phyloP scores from a whole-genome alignment of 2,888 invertebrate genomes.

The Xanthia icteritia region DNA sequence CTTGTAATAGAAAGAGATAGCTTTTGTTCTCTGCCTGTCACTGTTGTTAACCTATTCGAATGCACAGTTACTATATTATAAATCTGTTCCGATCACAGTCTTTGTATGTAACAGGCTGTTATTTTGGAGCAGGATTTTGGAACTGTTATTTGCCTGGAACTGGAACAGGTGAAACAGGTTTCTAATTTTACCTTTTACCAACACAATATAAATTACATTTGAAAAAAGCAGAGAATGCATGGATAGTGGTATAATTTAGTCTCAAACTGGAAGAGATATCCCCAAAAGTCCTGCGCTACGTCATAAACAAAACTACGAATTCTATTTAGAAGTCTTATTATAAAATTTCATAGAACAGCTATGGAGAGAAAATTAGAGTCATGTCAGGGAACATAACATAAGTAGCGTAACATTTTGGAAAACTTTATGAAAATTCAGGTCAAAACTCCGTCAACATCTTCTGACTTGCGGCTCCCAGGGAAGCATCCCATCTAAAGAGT shows the following conservation, averaged over 20 bases:
- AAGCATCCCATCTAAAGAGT: conserved; percentile 48
- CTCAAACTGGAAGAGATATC: background rate
- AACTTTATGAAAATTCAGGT: background rate
- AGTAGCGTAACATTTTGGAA: background rate
- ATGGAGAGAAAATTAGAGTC: background rate
- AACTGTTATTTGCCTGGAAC: too few species aligned
- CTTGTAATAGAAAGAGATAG: too few species aligned
- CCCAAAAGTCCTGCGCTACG: background rate
- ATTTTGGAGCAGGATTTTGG: too few species aligned
- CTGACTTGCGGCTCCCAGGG: conserved; percentile 35
- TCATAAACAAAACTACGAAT: background rate
- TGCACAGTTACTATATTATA: too few species aligned
- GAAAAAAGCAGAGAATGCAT: too few species aligned
- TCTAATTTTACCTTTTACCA: too few species aligned
- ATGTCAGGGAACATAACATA: background rate
- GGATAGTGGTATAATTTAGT: background rate
- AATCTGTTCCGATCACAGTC: too few species aligned
- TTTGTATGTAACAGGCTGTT: too few species aligned
- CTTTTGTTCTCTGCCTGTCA: too few species aligned
- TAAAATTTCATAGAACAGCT: background rate
- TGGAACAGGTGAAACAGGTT: too few species aligned
- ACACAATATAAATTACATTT: too few species aligned
- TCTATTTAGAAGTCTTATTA: background rate
- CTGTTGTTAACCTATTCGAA: too few species aligned
- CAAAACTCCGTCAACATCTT: background rate